Evolutionary conservation across 2,888 invertebrate genomes (phyloP).

Genomic region (Aporophyla lueneburgensis): DNA sequence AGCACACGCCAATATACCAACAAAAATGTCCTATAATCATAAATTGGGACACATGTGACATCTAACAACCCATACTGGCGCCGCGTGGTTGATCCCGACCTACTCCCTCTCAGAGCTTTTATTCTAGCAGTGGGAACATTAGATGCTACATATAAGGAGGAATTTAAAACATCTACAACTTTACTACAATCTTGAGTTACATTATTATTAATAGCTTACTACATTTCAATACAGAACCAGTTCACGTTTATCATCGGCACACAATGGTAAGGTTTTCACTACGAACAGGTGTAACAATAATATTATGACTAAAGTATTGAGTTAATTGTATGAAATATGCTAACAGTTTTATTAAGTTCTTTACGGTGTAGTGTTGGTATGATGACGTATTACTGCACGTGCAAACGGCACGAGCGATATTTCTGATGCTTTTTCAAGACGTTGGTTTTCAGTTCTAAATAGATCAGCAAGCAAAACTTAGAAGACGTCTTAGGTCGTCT

Average conservation of each 20-base stretch:
- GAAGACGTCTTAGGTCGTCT: no score
- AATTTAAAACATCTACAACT: background rate
- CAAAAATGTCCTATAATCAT: no score
- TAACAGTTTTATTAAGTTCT: constrained; percentile 23
- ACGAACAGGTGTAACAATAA: constrained; percentile 44
- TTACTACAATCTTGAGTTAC: background rate
- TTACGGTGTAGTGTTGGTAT: background rate
- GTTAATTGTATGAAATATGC: constrained; percentile 37
- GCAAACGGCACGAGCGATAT: background rate
- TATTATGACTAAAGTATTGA: constrained; percentile 37
- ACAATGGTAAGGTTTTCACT: constrained; percentile 40
- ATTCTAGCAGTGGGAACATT: background rate
- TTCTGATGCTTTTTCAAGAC: background rate
- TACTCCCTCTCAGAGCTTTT: background rate
- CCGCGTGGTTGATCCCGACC: no score
- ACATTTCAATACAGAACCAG: background rate
- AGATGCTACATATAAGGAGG: no score
- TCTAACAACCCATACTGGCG: no score
- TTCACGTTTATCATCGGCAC: constrained; percentile 8
- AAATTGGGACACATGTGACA: no score
- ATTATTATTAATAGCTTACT: constrained; percentile 2
- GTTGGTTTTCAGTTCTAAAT: no score
- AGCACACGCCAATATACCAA: no score
- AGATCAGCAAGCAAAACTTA: no score
- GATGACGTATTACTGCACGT: constrained; percentile 40